Evolutionary conservation across 2,113 vertebrate genomes (phyloP), one percentile per base, ranked within the genome.

Genomic region (Meriones unguiculatus): DNA sequence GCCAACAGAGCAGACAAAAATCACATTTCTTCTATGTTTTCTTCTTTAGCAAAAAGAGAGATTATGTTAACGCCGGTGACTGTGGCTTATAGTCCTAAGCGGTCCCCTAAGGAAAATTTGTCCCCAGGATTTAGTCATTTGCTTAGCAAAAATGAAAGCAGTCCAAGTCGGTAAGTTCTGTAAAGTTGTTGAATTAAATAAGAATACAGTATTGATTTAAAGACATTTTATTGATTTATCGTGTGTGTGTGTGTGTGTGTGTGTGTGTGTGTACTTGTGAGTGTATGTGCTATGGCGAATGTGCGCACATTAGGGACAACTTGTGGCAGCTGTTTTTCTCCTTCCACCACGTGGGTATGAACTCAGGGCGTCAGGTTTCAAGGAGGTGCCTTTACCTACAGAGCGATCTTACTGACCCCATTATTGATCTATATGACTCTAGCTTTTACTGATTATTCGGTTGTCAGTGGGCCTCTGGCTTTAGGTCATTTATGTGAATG

Each of bases 41-140:
- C 62, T 95, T 97, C 93, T 94, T 46, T 97, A 99, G 99, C 99
- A 72, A 99, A 99, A 97, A 99, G 99, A 98, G 99, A 99, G 92
- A 99, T 99, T 35, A 98, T 99, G 98, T 95, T 99, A 91, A 98
- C 97, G 52, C 99, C 99, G 0, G 96, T 99, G 90, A 99, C 99
- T 15, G 99, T 99, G 59, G 99, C 98, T 41, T 99, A 99, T 96
- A 99, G 99, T 95, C 99, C 99, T 0, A 99, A 99, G 98, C 99
- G 99, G 87, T 99, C 99, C 96, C 99, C 99, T 0, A 99, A 98
- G n/a, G 99, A 99, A 97, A 99, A 99, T 96, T 98, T 99, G 95
- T 99, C 99, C 94, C 99, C 99, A 14, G 99, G 99, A 15, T 99
- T 99, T 69, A 99, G 99, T 97, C 99, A 99, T 94, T 98, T 98